Evolutionary conservation across 2,113 vertebrate genomes (phyloP), one percentile per base, ranked within the genome.

Genomic region (Rhabdomys dilectus): DNA sequence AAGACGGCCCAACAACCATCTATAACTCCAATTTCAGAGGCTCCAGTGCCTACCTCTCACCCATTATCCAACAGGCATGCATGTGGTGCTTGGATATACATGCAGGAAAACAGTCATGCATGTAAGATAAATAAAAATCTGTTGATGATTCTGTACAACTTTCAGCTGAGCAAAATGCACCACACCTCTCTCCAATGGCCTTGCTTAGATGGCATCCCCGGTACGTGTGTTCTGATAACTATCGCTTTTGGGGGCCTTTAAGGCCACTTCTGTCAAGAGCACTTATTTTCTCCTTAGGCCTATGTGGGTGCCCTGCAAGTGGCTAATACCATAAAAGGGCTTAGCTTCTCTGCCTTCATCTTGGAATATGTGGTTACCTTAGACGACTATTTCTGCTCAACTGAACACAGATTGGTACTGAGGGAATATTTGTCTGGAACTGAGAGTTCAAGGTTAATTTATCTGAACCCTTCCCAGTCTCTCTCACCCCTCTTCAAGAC

Each of bases 171-270:
- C 16, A 16, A n/a, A 7, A 45, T 9, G 22, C 58, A 58, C 22
- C 51, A 26, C 19, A 6, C 12, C n/a, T 15, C 7, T 1, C 4
- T 81, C 53, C 45, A n/a, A 8, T 77, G n/a, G 12, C 60, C 24
- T 82, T 48, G 64, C 13, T 31, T 62, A 19, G 31, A n/a, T 12
- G 4, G 26, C 8, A 36, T 22, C 13, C 62, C 84, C 39, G 9
- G 0, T 2, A 2, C 9, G 3, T 56, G 26, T 36, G 34, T 31
- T 42, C 7, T 66, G 29, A 34, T 36, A 29, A 3, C 24, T 7
- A 22, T 19, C 11, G 4, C 60, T n/a, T 78, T 60, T n/a, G 34
- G 22, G 31, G 11, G 15, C 26, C 66, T 21, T 13, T 7, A 48
- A 8, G 34, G 12, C 3, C 22, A 68, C 19, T 26, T n/a, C 7